These are phyloP conservation scores for Cephus rjabovi DNA, from an alignment of 2,888 invertebrate genomes.

Conservation along the genomic window DNA sequence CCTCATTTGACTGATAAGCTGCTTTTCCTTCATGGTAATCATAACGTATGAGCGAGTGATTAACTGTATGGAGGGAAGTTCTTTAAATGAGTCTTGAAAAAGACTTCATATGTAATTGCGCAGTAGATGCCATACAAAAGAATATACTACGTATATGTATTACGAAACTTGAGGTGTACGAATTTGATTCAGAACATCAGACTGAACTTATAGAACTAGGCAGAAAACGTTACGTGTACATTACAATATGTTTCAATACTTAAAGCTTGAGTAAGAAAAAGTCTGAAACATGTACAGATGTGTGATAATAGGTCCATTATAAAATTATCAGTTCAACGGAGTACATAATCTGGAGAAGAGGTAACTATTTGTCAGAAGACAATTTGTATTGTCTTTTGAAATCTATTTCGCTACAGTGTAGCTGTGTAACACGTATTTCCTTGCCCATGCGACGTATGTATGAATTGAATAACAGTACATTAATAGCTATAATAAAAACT, in stretches of 20 bases:
- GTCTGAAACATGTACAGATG: too few species aligned
- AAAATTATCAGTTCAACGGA: neutral
- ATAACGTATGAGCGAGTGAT: slow-evolving; percentile 20
- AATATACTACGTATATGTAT: neutral
- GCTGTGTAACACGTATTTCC: neutral
- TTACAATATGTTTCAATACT: neutral
- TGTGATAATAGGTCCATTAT: too few species aligned
- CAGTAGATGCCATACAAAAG: neutral
- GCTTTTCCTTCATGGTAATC: slow-evolving; percentile 39
- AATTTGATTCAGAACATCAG: neutral
- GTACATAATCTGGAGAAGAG: neutral
- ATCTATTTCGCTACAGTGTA: neutral
- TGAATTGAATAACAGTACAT: neutral
- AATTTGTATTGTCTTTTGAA: neutral
- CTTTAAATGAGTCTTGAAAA: neutral
- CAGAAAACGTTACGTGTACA: neutral
- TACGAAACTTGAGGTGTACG: neutral
- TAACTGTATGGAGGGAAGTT: neutral
- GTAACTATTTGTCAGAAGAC: too few species aligned
- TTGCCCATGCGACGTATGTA: neutral
- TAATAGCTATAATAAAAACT: neutral
- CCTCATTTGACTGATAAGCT: slow-evolving; percentile 41
- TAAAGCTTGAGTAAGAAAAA: neutral
- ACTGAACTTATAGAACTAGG: neutral
- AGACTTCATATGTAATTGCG: neutral